A percentile compares a stretch with the other conserved stretches of the same genome.
Conservation (phyloP, 2,797 vertebrate genomes). For the Semaprochilodus insignis region DNA sequence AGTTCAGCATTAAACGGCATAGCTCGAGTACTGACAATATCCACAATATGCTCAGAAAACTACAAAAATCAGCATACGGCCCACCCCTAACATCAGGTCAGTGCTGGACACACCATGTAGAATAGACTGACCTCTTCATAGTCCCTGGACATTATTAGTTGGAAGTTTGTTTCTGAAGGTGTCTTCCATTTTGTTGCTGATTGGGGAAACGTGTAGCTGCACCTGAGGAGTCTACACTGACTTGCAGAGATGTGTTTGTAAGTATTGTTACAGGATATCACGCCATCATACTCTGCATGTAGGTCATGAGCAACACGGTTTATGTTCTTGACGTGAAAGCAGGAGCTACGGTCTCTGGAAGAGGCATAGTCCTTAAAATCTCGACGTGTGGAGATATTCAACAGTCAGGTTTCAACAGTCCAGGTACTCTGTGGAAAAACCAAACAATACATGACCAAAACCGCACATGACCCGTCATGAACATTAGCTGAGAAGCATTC, state of each 20-base stretch:
- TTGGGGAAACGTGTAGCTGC: slow-evolving; percentile 69
- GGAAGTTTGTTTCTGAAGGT: slow-evolving; percentile 69
- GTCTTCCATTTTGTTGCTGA: slow-evolving; percentile 78
- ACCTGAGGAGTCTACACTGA: slow-evolving; percentile 62
- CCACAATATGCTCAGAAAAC: no score
- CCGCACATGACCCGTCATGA: background rate
- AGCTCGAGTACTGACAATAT: no score
- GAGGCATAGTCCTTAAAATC: slow-evolving; percentile 49
- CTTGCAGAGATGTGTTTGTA: slow-evolving; percentile 42
- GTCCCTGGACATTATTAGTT: slow-evolving; percentile 84
- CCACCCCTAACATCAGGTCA: background rate
- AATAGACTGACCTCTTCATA: slow-evolving; percentile 82
- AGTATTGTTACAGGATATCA: slow-evolving; percentile 61
- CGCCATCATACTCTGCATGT: slow-evolving; percentile 69
- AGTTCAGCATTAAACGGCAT: no score
- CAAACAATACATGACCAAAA: slow-evolving; percentile 31
- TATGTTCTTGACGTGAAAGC: slow-evolving; percentile 46
- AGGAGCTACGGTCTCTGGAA: slow-evolving; percentile 41
- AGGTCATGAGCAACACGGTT: slow-evolving; percentile 14
- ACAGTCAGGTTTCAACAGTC: background rate
- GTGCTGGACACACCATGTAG: background rate
- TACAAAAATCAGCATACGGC: no score
- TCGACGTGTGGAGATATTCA: slow-evolving; percentile 51
- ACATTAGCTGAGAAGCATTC: background rate
- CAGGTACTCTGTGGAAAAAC: slow-evolving; percentile 41